Conservation (phyloP, 2,113 vertebrate genomes). For the Vidua macroura region DNA sequence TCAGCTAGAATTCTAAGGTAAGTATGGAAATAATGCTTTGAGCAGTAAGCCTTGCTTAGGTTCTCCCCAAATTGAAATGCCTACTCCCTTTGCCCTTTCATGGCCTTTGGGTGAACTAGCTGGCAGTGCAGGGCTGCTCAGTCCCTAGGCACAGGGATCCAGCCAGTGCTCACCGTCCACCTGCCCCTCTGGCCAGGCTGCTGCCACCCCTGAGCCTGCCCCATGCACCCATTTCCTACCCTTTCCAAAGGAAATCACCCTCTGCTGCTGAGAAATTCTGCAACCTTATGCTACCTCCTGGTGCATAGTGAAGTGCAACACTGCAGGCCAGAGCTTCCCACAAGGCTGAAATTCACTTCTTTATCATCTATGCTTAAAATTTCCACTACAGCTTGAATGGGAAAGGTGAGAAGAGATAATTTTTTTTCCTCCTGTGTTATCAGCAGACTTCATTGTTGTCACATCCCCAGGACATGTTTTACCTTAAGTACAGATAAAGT, state of each 20-base stretch:
- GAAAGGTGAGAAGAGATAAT: not conserved
- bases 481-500: not conserved
- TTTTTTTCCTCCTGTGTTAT: not conserved
- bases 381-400: not conserved
- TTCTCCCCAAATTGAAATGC: accelerated
- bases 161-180: accelerated
- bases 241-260: not conserved
- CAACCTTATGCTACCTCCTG: not conserved
- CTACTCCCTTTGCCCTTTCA: not conserved
- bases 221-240: accelerated
- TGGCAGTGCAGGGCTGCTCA: not conserved
- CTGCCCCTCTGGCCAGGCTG: not conserved
- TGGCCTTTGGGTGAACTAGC: accelerated
- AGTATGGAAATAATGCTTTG: not conserved
- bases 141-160: accelerated
- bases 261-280: not conserved
- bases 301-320: not conserved
- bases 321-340: not conserved
- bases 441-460: constrained; percentile 5
- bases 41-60: not conserved
- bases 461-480: not conserved
- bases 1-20: not conserved
- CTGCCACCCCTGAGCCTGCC: accelerated
- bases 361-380: not conserved
- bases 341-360: not conserved